Evolutionary conservation across 2,113 vertebrate genomes (phyloP).

Genomic region (Lophotis ruficrista): DNA sequence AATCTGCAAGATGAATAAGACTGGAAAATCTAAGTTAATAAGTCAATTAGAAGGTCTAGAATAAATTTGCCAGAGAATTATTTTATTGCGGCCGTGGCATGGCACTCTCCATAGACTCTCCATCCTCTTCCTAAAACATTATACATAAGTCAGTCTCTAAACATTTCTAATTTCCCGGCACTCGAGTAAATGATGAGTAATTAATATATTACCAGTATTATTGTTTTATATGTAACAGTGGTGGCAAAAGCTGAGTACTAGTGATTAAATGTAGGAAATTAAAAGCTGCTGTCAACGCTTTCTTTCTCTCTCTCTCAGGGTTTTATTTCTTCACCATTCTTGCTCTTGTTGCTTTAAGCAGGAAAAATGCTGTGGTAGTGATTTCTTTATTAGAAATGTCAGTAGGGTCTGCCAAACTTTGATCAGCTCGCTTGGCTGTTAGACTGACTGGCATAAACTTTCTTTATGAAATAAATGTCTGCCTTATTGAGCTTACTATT

Average conservation of each 20-base stretch:
- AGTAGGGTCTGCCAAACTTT: slow-evolving; percentile 35
- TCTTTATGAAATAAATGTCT: slow-evolving; percentile 11
- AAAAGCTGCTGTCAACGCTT: not conserved
- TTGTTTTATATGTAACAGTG: not conserved
- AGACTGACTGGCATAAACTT: not conserved
- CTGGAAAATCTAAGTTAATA: not conserved
- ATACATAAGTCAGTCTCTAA: not conserved
- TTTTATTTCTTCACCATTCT: slow-evolving; percentile 5
- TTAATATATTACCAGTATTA: not conserved
- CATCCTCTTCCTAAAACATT: not conserved
- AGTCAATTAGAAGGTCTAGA: not conserved
- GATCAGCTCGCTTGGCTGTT: not conserved
- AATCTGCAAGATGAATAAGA: not conserved
- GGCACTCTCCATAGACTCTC: not conserved
- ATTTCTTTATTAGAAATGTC: slow-evolving; percentile 64
- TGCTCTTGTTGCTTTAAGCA: slow-evolving; percentile 21
- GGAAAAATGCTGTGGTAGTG: slow-evolving; percentile 27
- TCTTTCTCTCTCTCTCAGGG: not conserved
- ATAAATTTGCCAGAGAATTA: not conserved
- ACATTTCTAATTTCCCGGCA: not conserved
- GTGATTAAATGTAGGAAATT: not conserved
- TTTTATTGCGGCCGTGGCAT: not conserved
- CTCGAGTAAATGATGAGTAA: not conserved
- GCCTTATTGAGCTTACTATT: not conserved
- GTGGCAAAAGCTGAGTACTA: not conserved